These are phyloP conservation scores for Mico argentatus DNA, from an alignment of 2,797 vertebrate species.

Conservation along the genomic window DNA sequence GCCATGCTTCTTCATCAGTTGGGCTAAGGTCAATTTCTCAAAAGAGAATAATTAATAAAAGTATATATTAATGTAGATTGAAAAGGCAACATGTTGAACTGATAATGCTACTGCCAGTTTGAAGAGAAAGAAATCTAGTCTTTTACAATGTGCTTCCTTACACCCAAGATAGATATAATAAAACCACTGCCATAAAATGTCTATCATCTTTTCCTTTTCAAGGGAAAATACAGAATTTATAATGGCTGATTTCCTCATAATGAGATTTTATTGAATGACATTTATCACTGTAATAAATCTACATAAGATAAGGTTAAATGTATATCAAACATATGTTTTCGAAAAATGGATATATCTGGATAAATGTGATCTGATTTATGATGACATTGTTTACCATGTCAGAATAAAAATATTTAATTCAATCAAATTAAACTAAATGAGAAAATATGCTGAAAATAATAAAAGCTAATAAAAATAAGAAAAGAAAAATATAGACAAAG, in stretches of 20 bases:
- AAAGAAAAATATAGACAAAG: not conserved
- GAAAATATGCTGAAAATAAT: not conserved
- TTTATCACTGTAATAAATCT: constrained; percentile 51
- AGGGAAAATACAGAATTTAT: constrained; percentile 46
- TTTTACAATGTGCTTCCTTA: not conserved
- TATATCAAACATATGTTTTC: constrained; percentile 22
- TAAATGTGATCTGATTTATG: constrained; percentile 25
- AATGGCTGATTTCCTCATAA: constrained; percentile 42
- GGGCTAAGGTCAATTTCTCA: constrained; percentile 14
- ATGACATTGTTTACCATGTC: constrained; percentile 2
- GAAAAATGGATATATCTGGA: not conserved
- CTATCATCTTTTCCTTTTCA: constrained; percentile 45
- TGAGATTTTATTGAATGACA: constrained; percentile 57
- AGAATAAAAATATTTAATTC: constrained; percentile 15
- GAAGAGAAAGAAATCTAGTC: not conserved
- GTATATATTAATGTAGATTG: not conserved
- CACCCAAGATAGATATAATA: constrained; percentile 15
- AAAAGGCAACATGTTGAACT: not conserved
- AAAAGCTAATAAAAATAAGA: not conserved
- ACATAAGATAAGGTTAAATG: constrained; percentile 49
- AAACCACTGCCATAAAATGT: constrained; percentile 35
- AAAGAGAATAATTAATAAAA: constrained; percentile 29
- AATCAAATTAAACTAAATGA: constrained; percentile 41
- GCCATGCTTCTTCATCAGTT: not conserved
- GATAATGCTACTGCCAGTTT: not conserved